Conservation (phyloP, 2,797 vertebrate species). For the Agapornis canus region DNA sequence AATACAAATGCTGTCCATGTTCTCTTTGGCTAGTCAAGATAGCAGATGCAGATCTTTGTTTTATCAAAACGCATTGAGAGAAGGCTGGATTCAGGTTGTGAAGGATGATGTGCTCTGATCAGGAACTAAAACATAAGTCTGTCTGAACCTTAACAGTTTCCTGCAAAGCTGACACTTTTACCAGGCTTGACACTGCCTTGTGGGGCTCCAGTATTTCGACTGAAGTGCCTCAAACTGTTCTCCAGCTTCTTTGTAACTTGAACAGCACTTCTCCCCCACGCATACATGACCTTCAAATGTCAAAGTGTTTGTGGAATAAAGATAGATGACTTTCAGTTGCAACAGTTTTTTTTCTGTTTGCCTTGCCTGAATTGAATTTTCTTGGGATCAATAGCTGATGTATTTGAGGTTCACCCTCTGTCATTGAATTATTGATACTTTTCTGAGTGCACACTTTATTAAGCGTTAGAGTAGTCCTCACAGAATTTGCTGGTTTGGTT, state of each 20-base stretch:
- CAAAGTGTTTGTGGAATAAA: conserved; percentile 7
- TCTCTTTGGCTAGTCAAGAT: background rate
- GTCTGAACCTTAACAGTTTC: background rate
- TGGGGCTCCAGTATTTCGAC: background rate
- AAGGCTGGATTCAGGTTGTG: background rate
- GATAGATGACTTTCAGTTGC: conserved; percentile 1
- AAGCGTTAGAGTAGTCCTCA: background rate
- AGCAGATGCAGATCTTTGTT: background rate
- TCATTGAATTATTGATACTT: background rate
- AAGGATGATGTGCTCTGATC: background rate
- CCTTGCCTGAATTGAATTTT: conserved; percentile 34
- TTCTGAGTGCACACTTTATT: conserved; percentile 10
- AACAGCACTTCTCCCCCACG: background rate
- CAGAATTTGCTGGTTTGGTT: background rate
- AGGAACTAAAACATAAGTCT: background rate
- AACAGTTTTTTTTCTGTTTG: conserved; percentile 31
- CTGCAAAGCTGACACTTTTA: background rate
- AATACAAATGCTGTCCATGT: background rate
- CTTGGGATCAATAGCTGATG: conserved; percentile 53
- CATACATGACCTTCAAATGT: background rate
- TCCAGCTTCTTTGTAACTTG: conserved; percentile 15
- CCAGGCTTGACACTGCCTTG: background rate
- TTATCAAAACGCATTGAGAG: background rate
- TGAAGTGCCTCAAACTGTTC: background rate
- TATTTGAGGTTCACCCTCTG: conserved; percentile 16